Base-by-base conservation (phyloP, 2,113 vertebrate genomes). In the Cromileptes altivelis region DNA sequence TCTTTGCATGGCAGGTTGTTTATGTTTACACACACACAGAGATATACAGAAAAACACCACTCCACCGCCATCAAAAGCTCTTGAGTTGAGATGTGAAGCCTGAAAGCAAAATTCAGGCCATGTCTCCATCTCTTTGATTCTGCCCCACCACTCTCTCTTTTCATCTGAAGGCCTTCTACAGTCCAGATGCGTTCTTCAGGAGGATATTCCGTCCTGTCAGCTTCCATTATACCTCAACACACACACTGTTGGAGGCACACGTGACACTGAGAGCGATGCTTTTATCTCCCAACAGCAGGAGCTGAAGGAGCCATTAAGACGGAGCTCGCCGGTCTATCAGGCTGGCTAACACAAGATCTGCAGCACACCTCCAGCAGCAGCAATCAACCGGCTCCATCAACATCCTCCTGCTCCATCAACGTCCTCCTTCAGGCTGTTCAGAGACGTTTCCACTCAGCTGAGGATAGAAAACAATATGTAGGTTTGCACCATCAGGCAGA, bases 201-300 rank as follows among this genome's bases (percentile, higher is more conserved):
- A 58, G 64, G 61, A 8, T 50, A 70, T 37, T 10, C 23, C 1
- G 17, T 74, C 80, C 63, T 50, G 68, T 81, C 4, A 14, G 77
- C 72, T 45, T 77, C 69, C n/a, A 68, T 75, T 89, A 63, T 49
- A 25, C 37, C 42, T 60, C 58, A 23, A 13, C 19, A 13, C 47
- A n/a, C 42, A 18, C 67, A 33, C 30, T 17, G 25, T 33, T 1
- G 15, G 27, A 19, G 27, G 14, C 15, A 15, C n/a, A 30, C 15
- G 19, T 27, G 70, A 70, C 50, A 50, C 15, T 1, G 37, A 57
- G 23, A 45, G 71, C 13, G 25, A 42, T 21, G 85, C 67, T 63
- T 84, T 85, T 82, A 89, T 87, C 67, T 85, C 49, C n/a, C 3
- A 30, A 13, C 18, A 67, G 21, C 80, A 75, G 42, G 77, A 21